Percentiles rank a stretch among this genome's conserved stretches.
Conservation (phyloP, 1,140 invertebrate species). For the Calephelis virginiensis region DNA sequence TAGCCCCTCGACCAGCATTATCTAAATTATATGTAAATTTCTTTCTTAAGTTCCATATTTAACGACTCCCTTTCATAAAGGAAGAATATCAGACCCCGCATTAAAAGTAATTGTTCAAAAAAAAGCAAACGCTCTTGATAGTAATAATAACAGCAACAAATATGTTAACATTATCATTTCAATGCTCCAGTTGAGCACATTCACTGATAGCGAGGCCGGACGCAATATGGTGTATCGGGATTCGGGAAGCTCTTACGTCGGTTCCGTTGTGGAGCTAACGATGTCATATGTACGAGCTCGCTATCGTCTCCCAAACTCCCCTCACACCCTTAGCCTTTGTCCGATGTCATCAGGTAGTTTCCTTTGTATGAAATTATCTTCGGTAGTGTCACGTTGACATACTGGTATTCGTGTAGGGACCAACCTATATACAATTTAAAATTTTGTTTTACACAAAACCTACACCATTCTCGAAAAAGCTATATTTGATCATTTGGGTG, state of each 20-base stretch:
- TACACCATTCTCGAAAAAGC: too few relatives aligned
- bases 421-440: too few relatives aligned
- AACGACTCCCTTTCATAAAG: too few relatives aligned
- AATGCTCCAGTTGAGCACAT: not conserved
- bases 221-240: constrained; percentile 13
- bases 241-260: constrained; percentile 15
- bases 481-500: too few relatives aligned
- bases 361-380: constrained; percentile 13
- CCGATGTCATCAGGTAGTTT: constrained; percentile 6
- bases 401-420: not conserved
- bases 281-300: constrained; percentile 7
- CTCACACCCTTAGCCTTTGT: not conserved
- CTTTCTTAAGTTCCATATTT: too few relatives aligned
- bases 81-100: too few relatives aligned
- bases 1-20: too few relatives aligned
- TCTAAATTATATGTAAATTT: too few relatives aligned
- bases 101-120: too few relatives aligned
- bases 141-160: too few relatives aligned
- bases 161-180: not conserved
- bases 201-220: constrained; percentile 1
- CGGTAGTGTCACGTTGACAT: constrained; percentile 5
- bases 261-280: constrained; percentile 12
- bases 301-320: constrained; percentile 1
- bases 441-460: too few relatives aligned
- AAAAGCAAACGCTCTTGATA: too few relatives aligned